Evolutionary conservation across 2,113 vertebrate species (phyloP).

Genomic region (Colinus virginianus): DNA sequence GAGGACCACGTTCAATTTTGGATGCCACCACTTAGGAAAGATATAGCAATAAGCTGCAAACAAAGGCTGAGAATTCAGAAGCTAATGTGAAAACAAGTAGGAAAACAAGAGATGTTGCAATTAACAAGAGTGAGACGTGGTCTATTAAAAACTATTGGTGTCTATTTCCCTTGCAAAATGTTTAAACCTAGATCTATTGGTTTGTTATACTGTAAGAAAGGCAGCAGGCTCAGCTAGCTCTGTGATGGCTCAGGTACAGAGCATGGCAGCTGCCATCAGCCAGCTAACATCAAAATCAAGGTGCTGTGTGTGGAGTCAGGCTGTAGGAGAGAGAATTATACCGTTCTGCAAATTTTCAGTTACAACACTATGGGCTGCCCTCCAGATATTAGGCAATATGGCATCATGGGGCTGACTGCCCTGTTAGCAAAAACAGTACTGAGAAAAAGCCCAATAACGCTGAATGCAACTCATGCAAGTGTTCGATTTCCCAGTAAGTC

Average conservation of each 20-base stretch:
- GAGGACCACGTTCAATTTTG: constrained; percentile 13
- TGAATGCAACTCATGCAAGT: neutral
- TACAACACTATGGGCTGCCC: neutral
- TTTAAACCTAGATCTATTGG: neutral
- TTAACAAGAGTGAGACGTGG: neutral
- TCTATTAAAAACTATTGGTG: neutral
- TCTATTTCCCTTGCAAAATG: neutral
- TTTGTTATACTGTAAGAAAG: neutral
- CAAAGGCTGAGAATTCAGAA: neutral
- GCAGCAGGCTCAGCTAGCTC: neutral
- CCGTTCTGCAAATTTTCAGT: neutral
- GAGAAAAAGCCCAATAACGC: neutral
- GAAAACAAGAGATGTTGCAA: neutral
- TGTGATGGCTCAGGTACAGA: neutral
- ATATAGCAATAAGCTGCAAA: constrained; percentile 18
- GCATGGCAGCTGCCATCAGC: neutral
- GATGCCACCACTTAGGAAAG: constrained; percentile 33
- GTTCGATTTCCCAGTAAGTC: neutral
- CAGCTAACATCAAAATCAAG: neutral
- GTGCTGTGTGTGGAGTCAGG: neutral
- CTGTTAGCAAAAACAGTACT: neutral
- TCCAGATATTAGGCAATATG: neutral
- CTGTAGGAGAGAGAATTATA: neutral
- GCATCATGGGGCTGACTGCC: neutral
- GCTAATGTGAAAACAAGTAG: neutral